phyloP scores from a whole-genome alignment of 1,140 invertebrate genomes.

The Euglossa dilemma region DNA sequence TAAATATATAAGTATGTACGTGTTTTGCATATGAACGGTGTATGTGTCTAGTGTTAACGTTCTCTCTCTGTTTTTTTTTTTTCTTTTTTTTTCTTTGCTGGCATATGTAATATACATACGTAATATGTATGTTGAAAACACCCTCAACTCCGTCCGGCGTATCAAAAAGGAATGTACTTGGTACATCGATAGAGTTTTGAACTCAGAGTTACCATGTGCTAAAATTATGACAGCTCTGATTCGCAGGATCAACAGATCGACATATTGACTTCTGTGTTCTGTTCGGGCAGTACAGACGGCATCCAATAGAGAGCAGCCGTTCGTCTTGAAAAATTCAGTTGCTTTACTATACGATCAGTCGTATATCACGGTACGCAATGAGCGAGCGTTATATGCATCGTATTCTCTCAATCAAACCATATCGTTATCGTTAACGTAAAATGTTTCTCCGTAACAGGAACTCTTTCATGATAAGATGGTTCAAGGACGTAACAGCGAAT shows the following conservation, averaged over 20 bases:
- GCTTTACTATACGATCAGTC: conserved; percentile 10
- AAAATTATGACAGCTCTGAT: conserved; percentile 57
- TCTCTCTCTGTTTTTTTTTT: conserved; percentile 7
- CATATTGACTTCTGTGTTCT: conserved; percentile 72
- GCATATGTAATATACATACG: conserved; percentile 50
- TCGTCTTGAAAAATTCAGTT: conserved; percentile 41
- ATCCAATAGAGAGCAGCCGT: conserved; percentile 44
- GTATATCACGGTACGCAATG: not conserved
- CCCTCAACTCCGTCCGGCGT: conserved; percentile 60
- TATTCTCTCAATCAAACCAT: conserved; percentile 26
- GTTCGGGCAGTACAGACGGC: conserved; percentile 74
- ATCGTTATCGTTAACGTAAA: conserved; percentile 30
- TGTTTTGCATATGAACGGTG: not conserved
- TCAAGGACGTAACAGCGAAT: conserved; percentile 79
- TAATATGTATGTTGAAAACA: conserved; percentile 57
- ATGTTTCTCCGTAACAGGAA: conserved; percentile 50
- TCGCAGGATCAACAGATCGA: conserved; percentile 61
- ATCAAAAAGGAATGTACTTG: conserved; percentile 71
- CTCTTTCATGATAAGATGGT: conserved; percentile 40
- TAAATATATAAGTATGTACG: not conserved
- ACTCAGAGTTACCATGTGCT: conserved; percentile 55
- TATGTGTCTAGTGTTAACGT: not conserved
- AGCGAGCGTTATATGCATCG: not conserved
- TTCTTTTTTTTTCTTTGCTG: too few relatives aligned
- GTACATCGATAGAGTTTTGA: conserved; percentile 67